Evolutionary conservation across 1,140 invertebrate genomes (phyloP), one percentile per base, ranked within the genome.

Genomic region (Pseudoatta argentina): DNA sequence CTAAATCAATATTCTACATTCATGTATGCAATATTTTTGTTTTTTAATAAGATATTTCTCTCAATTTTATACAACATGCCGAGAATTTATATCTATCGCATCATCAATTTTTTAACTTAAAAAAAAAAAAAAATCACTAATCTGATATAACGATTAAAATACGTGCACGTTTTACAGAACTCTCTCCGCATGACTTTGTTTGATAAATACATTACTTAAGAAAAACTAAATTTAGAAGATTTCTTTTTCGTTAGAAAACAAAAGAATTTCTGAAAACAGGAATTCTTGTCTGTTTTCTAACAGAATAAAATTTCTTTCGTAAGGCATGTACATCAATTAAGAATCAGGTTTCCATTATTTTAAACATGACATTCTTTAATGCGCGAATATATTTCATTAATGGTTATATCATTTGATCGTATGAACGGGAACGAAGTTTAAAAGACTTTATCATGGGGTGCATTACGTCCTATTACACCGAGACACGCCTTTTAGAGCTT

Each of bases 391-490:
- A 63, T 81, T 57, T 81, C 34, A 81, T 44, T 81, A 71, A 71
- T 34, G 48, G 39, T 61, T 73, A 73, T 73, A 73, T 30, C 67
- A 82, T 48, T 48, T 39, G 59, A 30, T 78, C 39, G n/a, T 71
- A 7, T 34, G 39, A 82, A 27, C 51, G 14, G 63, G 78, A 66
- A 55, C 12, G 34, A 34, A 86, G 63, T 59, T 67, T 71, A 82
- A 30, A 72, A 79, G 12, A 76, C 57, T 61, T 86, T 61, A 69
- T 61, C 39, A 27, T 75, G 71, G 88, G 77, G 88, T 72, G 69
- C 64, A 77, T 91, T 90, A 85, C 83, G 53, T 59, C 21, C 89
- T 89, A 91, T 90, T 88, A n/a, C 55, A 30, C 34, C 24, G 78
- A 76, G 64, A 63, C 87, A 24, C 82, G 85, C 67, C 87, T 91